Conservation (phyloP, 1,140 invertebrate species). For the Drosophila kepulauana region DNA sequence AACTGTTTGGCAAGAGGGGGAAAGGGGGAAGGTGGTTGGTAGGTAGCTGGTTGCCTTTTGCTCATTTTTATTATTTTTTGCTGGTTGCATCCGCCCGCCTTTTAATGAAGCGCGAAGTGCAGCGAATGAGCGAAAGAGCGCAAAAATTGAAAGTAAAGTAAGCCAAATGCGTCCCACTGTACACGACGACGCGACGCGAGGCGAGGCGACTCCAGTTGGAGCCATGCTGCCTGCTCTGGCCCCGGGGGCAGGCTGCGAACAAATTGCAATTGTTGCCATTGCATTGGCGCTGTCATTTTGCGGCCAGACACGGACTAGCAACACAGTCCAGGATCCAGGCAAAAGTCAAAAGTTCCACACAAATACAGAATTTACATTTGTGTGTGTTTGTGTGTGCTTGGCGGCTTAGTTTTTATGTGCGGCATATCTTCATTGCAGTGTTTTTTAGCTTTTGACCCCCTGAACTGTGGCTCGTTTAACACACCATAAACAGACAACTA, state of each 20-base stretch:
- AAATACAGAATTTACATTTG: not conserved
- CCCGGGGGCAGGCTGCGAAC: constrained; percentile 78
- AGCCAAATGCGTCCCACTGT: constrained; percentile 48
- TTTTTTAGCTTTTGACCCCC: constrained; percentile 56
- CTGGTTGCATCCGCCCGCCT: constrained; percentile 77
- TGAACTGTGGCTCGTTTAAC: constrained; percentile 69
- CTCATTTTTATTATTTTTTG: constrained; percentile 2
- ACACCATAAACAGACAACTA: constrained; percentile 66
- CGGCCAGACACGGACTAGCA: constrained; percentile 32
- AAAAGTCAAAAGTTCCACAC: not conserved
- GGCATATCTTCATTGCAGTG: constrained; percentile 52
- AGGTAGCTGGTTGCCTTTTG: constrained; percentile 16
- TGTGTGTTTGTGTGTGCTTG: not conserved
- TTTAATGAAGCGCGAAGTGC: constrained; percentile 85
- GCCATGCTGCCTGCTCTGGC: constrained; percentile 28
- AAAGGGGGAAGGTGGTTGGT: not conserved
- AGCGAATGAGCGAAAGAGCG: constrained; percentile 61
- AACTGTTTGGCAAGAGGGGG: constrained; percentile 5
- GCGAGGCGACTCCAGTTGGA: constrained; percentile 8
- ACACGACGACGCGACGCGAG: not conserved
- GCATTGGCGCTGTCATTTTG: constrained; percentile 79
- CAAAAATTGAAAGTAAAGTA: constrained; percentile 63
- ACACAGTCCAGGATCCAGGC: not conserved
- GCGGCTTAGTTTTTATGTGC: constrained; percentile 43
- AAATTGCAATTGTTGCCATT: constrained; percentile 85